Base-by-base conservation (phyloP, 2,113 vertebrate species). In the Oreotrochilus melanogaster region DNA sequence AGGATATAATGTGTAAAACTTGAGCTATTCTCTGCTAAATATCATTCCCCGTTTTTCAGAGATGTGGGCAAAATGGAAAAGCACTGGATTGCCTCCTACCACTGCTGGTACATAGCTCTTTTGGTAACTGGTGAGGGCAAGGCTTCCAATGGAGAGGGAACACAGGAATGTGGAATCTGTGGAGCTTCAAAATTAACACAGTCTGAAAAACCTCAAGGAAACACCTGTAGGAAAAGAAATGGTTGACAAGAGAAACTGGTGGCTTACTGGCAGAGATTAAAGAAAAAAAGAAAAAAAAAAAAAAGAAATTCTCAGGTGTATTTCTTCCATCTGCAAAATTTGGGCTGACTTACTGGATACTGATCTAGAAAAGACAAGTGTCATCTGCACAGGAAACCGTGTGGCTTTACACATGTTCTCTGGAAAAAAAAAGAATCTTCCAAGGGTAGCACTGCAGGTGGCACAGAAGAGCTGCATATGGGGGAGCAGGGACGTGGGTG, bases 381-480 rank as follows among this genome's bases (percentile, higher is more conserved):
- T 17, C 39, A 37, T 5, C 76, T 78, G 80, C 47, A 43, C 39
- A 50, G 53, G 66, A 82, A 88, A 60, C 64, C 19, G 58, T 37
- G n/a, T 69, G 45, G n/a, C 67, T 75, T 69, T 66, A 23, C 67
- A 85, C 51, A 76, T 25, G 50, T 31, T 72, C 13, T 9, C 75
- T 57, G 62, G 82, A 75, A 82, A 50, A 45, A 37, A 39, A 39
- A 39, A 39, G 39, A 47, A 31, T 72, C 70, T 70, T 76, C 90
- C 92, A 86, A 83, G 35, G 30, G 5, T 1, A 51, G 89, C 2
- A 24, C 82, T 96, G 88, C 85, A 82, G 81, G 85, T 89, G 93
- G 92, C 96, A 95, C 70, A 96, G 92, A 15, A 0, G 48, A 91
- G 76, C 93, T 54, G 3, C 92, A 91, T 87, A 87, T 56, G 84